A percentile compares a stretch with the other conserved stretches of the same genome.
phyloP scores from a whole-genome alignment of 1,140 invertebrate species.

The Triops longicaudatus region DNA sequence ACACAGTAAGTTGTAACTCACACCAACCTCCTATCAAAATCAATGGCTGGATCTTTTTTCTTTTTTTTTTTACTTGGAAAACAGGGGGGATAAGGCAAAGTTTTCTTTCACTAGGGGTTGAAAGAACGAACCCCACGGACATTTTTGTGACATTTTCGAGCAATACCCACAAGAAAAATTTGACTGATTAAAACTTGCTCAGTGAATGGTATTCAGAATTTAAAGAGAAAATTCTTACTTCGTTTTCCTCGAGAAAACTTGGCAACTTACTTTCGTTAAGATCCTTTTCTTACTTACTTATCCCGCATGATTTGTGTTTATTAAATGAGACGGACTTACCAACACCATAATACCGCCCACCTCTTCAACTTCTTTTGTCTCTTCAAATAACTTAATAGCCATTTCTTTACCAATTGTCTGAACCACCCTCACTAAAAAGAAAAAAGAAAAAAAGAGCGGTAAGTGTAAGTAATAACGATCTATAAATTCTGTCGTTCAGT shows the following conservation, averaged over 20 bases:
- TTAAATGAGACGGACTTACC: constrained; percentile 41
- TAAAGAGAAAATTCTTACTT: neutral
- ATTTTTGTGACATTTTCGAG: constrained; percentile 17
- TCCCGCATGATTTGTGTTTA: constrained; percentile 3
- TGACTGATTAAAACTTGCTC: neutral
- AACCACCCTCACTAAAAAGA: constrained; percentile 57
- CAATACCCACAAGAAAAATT: constrained; percentile 17
- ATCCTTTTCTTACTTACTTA: constrained; percentile 18
- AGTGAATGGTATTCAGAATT: neutral
- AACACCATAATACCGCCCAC: constrained; percentile 73
- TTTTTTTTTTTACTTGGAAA: neutral
- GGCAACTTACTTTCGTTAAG: neutral
- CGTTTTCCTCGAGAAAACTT: neutral
- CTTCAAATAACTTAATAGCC: constrained; percentile 62
- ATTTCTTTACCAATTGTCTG: constrained; percentile 60
- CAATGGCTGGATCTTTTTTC: neutral
- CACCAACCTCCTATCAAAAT: neutral
- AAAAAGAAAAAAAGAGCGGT: too few species aligned
- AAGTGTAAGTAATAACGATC: constrained; percentile 28
- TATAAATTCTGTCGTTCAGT: neutral
- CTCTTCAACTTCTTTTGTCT: constrained; percentile 68
- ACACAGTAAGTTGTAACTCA: neutral
- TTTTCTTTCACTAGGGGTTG: neutral
- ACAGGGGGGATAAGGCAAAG: neutral
- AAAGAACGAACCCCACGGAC: neutral